Percentiles rank a stretch among this genome's conserved stretches.
Evolutionary conservation across 2,888 invertebrate species (phyloP).

Genomic region (Ptilodon capucinus): DNA sequence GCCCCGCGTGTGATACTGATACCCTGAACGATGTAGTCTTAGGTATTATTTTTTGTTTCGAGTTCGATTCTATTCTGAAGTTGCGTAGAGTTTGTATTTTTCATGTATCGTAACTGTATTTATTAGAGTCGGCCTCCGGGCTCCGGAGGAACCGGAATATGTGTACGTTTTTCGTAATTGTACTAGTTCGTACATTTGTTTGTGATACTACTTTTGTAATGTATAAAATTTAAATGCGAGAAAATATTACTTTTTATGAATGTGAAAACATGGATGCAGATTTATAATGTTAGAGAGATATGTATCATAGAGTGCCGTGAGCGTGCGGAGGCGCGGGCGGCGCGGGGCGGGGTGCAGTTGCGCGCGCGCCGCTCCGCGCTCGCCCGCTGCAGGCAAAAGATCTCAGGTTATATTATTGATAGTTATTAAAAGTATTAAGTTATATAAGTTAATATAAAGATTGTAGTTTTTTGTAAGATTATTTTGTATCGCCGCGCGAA

Average conservation of each 20-base stretch:
- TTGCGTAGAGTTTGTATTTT: constrained; percentile 74
- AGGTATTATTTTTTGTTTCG: constrained; percentile 79
- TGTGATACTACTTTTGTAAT: constrained; percentile 84
- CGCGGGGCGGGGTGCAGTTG: constrained; percentile 29
- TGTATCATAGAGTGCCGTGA: constrained; percentile 52
- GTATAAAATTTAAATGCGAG: constrained; percentile 74
- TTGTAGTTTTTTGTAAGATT: constrained; percentile 79
- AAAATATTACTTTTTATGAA: constrained; percentile 75
- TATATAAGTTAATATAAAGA: constrained; percentile 81
- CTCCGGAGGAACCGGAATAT: constrained; percentile 58
- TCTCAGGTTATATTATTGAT: constrained; percentile 81
- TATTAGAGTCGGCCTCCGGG: constrained; percentile 75
- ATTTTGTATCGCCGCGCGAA: constrained; percentile 67
- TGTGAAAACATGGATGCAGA: constrained; percentile 70
- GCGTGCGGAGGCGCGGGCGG: constrained; percentile 52
- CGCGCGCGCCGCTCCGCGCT: constrained; percentile 33
- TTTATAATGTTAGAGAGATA: constrained; percentile 58
- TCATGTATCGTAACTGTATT: constrained; percentile 76
- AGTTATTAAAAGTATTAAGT: constrained; percentile 82
- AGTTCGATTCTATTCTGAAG: constrained; percentile 79
- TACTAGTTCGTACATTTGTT: constrained; percentile 83
- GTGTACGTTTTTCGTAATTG: constrained; percentile 78
- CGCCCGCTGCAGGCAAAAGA: constrained; percentile 67
- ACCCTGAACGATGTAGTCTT: constrained; percentile 75
- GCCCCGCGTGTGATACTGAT: constrained; percentile 76